Evolutionary conservation across 1,140 invertebrate species (phyloP).

Genomic region (Fopius arisanus): DNA sequence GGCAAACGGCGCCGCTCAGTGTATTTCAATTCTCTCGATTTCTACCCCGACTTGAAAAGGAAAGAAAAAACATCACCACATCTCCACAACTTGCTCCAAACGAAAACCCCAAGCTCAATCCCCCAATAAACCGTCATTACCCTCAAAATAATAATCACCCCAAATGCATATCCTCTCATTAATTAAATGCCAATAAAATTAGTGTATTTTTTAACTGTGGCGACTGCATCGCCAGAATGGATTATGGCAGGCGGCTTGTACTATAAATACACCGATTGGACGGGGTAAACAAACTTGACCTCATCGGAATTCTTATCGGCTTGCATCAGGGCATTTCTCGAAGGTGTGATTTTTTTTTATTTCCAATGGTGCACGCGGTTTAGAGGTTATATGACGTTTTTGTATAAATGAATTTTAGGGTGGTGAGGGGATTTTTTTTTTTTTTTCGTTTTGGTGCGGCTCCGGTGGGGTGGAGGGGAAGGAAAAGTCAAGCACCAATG

Average conservation of each 20-base stretch:
- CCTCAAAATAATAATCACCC: too few species aligned
- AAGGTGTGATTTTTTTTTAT: neutral
- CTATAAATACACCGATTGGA: neutral
- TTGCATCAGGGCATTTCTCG: neutral
- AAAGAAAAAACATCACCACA: neutral
- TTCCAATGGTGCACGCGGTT: neutral
- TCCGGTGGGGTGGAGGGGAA: neutral
- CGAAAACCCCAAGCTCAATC: too few species aligned
- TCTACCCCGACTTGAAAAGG: neutral
- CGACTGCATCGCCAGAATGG: neutral
- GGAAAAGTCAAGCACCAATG: neutral
- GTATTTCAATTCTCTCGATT: neutral
- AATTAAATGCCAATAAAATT: neutral
- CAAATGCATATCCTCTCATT: too few species aligned
- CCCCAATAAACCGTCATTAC: too few species aligned
- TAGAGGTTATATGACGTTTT: neutral
- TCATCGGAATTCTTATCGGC: slow-evolving; percentile 8
- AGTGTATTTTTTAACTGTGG: neutral
- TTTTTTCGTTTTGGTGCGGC: too few species aligned
- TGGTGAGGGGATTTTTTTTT: neutral
- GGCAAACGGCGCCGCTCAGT: slow-evolving; percentile 1
- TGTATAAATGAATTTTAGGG: neutral
- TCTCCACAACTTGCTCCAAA: neutral
- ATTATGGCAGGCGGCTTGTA: slow-evolving; percentile 8
- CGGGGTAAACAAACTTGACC: slow-evolving; percentile 12